Conservation (phyloP, 2,113 vertebrate species). For the Terrapene triunguis region DNA sequence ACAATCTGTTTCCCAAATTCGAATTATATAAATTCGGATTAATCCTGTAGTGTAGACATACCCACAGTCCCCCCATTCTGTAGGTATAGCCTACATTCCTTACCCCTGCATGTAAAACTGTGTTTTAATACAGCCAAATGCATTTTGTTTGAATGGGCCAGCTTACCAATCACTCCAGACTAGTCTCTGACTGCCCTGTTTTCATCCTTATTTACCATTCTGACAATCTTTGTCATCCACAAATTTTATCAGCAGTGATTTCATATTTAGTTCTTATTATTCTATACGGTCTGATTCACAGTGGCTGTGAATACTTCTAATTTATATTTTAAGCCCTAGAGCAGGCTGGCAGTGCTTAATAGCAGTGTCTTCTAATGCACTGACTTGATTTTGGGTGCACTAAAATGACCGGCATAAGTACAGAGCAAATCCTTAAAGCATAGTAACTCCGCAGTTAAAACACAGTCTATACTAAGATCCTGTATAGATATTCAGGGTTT, state of each 20-base stretch:
- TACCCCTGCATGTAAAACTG: neutral
- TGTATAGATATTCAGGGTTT: neutral
- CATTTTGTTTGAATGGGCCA: neutral
- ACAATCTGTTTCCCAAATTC: no score
- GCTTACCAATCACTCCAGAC: neutral
- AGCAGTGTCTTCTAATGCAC: neutral
- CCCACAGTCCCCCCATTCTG: neutral
- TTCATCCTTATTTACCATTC: neutral
- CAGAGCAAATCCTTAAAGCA: neutral
- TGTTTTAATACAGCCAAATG: neutral
- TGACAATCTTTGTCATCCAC: neutral
- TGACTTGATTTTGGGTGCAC: neutral
- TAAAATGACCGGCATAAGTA: neutral
- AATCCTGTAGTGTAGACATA: no score
- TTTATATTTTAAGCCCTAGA: neutral
- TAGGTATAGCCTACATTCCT: neutral
- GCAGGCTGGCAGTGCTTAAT: neutral
- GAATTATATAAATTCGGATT: no score
- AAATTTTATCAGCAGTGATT: neutral
- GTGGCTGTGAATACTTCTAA: neutral
- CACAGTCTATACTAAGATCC: neutral
- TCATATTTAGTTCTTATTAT: neutral
- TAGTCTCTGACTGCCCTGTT: neutral
- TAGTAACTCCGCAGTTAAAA: neutral
- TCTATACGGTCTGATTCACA: neutral